Evolutionary conservation across 2,888 invertebrate genomes (phyloP).

Genomic region (Pycnomerus fuliginosus): DNA sequence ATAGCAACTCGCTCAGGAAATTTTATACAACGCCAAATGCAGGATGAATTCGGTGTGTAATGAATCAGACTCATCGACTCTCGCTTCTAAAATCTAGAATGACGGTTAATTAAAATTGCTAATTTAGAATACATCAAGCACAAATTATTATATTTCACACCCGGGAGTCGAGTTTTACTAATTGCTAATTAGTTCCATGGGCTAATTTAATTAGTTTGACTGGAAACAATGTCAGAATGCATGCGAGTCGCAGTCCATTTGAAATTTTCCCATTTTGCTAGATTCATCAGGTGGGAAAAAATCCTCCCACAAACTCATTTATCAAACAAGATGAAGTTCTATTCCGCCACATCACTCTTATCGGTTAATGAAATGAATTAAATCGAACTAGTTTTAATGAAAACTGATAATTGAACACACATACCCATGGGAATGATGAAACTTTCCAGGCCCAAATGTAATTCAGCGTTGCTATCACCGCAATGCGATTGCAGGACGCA

Average conservation of each 20-base stretch:
- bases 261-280: background rate
- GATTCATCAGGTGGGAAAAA: too few relatives aligned
- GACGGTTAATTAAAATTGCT: conserved; percentile 42
- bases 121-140: conserved; percentile 38
- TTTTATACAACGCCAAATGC: conserved; percentile 1
- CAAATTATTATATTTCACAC: conserved; percentile 35
- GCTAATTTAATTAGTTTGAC: conserved; percentile 28
- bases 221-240: conserved; percentile 12
- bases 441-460: background rate
- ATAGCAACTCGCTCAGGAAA: conserved; percentile 4
- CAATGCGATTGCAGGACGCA: background rate
- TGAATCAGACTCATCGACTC: conserved; percentile 20
- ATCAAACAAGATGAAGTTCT: too few relatives aligned
- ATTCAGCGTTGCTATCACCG: background rate
- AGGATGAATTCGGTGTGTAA: conserved; percentile 12
- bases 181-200: conserved; percentile 35
- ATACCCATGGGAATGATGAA: background rate
- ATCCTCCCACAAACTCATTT: too few relatives aligned
- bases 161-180: conserved; percentile 27
- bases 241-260: conserved; percentile 7
- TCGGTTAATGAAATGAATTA: conserved; percentile 1
- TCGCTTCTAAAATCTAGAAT: conserved; percentile 29
- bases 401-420: conserved; percentile 4
- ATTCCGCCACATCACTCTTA: conserved; percentile 2
- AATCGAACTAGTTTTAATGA: background rate